phyloP scores from a whole-genome alignment of 2,797 vertebrate genomes.

The Hyperoplus immaculatus region DNA sequence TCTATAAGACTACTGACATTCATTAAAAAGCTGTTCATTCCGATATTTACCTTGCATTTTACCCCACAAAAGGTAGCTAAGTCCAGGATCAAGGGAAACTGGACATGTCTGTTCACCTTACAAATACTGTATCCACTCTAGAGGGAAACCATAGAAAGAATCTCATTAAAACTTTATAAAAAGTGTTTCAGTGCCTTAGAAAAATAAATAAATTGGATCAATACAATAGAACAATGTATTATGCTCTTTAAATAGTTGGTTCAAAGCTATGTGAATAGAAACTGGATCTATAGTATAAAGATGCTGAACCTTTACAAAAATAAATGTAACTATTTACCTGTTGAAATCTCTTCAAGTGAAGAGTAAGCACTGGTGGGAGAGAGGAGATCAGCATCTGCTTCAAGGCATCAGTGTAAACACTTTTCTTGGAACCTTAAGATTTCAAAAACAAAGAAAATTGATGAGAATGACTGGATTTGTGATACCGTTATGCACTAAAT shows the following conservation, averaged over 20 bases:
- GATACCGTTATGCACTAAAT: background rate
- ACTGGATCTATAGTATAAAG: slow-evolving; percentile 6
- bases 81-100: slow-evolving; percentile 94
- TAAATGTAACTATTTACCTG: slow-evolving; percentile 82
- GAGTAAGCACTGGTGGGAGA: slow-evolving; percentile 93
- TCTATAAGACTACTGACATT: background rate
- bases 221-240: background rate
- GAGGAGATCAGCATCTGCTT: slow-evolving; percentile 97
- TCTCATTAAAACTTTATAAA: background rate
- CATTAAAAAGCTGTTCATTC: background rate
- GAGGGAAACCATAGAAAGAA: slow-evolving; percentile 37
- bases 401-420: slow-evolving; percentile 93
- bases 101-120: slow-evolving; percentile 95
- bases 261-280: slow-evolving; percentile 4
- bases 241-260: background rate
- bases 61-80: slow-evolving; percentile 93
- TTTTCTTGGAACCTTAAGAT: slow-evolving; percentile 87
- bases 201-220: background rate
- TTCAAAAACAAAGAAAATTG: slow-evolving; percentile 14
- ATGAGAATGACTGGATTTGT: background rate
- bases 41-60: slow-evolving; percentile 92
- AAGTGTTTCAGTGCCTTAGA: background rate
- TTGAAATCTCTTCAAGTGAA: slow-evolving; percentile 98
- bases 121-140: slow-evolving; percentile 93
- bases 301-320: background rate